Base-by-base conservation (phyloP, 2,113 vertebrate species). In the Chascanopsetta lugubris region DNA sequence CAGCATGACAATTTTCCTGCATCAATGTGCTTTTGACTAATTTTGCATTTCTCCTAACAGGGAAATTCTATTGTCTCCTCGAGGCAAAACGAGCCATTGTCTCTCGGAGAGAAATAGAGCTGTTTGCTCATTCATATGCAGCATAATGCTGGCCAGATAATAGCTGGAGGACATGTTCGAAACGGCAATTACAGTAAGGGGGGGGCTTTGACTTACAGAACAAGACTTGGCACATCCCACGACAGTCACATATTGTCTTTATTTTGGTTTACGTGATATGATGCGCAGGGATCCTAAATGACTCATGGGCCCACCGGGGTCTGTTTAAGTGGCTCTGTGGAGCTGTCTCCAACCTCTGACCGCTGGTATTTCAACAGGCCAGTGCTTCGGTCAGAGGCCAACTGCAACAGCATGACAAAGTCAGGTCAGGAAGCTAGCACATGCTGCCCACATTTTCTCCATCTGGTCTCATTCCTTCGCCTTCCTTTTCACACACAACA, bases 121-220 rank as follows among this genome's bases (percentile, higher is more conserved):
- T 17, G 34, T 58, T 49, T 47, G 50, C 53, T 72, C 24, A 20
- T 70, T 75, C 38, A 69, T 74, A 66, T 59, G 50, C 42, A 69
- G 43, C 43, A 56, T 10, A 55, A 50, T 43, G 46, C 21, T 34
- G 55, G 17, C 32, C 2, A 50, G 18, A 74, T 64, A 76, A 61
- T 15, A 20, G 61, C 60, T 72, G 15, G 36, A 63, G n/a, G 60
- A 49, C 36, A 48, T 56, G 61, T 24, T 32, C 57, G 69, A 69
- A 72, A 47, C 62, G 64, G 54, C 48, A 69, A 80, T 70, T 77
- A 68, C 3, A 61, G 58, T 20, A 26, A n/a, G n/a, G 27, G 50
- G 30, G 63, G 21, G 32, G 61, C 53, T 72, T 55, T 61, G 21
- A 29, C 62, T 56, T 21, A 62, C 17, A 63, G 45, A 64, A 68